These are phyloP conservation scores for Tipula helvola DNA, from an alignment of 2,888 invertebrate species.

Conservation along the genomic window DNA sequence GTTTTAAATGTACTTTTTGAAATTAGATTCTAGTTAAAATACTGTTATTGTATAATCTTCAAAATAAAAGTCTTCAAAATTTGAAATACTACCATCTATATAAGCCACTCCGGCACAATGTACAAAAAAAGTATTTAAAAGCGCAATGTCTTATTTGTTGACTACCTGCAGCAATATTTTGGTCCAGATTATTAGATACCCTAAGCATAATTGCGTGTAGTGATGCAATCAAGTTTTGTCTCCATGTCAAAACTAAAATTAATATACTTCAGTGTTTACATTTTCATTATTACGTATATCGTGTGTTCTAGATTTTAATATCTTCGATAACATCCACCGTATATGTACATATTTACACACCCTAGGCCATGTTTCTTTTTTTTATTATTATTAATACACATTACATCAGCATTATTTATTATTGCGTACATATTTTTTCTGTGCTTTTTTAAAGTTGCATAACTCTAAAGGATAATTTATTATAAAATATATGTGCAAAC, in stretches of 20 bases:
- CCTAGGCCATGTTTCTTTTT: not conserved
- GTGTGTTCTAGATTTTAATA: not conserved
- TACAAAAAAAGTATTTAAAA: too few relatives aligned
- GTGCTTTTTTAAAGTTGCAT: not conserved
- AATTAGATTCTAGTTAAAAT: too few relatives aligned
- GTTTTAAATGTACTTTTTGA: too few relatives aligned
- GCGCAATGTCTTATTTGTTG: too few relatives aligned
- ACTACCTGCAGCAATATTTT: too few relatives aligned
- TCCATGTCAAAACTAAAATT: not conserved
- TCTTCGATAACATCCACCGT: not conserved
- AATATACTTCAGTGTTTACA: not conserved
- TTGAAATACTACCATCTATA: too few relatives aligned
- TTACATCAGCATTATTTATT: not conserved
- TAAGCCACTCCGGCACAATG: too few relatives aligned
- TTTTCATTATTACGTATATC: not conserved
- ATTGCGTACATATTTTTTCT: not conserved
- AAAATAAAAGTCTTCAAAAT: too few relatives aligned
- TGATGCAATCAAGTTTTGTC: too few relatives aligned
- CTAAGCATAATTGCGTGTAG: too few relatives aligned
- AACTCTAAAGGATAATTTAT: not conserved
- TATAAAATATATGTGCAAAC: not conserved
- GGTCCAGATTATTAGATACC: too few relatives aligned
- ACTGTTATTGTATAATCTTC: too few relatives aligned
- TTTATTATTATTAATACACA: not conserved
- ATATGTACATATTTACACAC: not conserved